Evolutionary conservation across 2,888 invertebrate species (phyloP).

Genomic region (Drosophila macrospina): DNA sequence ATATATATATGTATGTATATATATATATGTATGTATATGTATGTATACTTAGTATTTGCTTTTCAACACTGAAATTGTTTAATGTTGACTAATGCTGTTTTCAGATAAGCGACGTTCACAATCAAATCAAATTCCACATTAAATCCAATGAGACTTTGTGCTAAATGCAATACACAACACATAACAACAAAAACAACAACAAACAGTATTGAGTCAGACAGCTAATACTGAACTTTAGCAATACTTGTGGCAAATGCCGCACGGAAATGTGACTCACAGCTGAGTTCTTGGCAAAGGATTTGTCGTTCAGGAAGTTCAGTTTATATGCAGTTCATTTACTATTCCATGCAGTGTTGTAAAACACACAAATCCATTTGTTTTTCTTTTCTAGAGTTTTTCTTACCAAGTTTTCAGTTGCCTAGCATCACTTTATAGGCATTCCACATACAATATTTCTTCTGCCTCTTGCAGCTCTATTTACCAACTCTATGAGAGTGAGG

Average conservation of each 20-base stretch:
- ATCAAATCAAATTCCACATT: conserved; percentile 22
- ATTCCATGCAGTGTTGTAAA: neutral
- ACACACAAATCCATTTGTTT: too few relatives aligned
- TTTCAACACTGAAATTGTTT: conserved; percentile 17
- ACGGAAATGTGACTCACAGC: conserved; percentile 17
- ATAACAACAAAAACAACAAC: neutral
- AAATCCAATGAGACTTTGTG: conserved; percentile 22
- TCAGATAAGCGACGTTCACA: conserved; percentile 25
- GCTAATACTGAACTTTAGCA: neutral
- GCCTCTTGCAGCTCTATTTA: too few relatives aligned
- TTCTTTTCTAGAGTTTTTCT: too few relatives aligned
- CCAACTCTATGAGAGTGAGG: neutral
- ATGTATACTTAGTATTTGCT: neutral
- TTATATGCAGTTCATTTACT: neutral
- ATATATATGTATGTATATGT: neutral
- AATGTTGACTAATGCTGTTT: conserved; percentile 50
- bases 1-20: neutral
- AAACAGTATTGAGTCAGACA: conserved; percentile 4
- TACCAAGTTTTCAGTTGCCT: too few relatives aligned
- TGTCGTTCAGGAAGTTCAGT: neutral
- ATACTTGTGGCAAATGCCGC: conserved; percentile 10
- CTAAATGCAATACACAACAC: conserved; percentile 14
- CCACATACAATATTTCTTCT: too few relatives aligned
- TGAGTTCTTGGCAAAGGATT: neutral
- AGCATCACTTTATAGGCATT: too few relatives aligned